Conservation (phyloP, 2,888 invertebrate genomes). For the Lamproptera curius region DNA sequence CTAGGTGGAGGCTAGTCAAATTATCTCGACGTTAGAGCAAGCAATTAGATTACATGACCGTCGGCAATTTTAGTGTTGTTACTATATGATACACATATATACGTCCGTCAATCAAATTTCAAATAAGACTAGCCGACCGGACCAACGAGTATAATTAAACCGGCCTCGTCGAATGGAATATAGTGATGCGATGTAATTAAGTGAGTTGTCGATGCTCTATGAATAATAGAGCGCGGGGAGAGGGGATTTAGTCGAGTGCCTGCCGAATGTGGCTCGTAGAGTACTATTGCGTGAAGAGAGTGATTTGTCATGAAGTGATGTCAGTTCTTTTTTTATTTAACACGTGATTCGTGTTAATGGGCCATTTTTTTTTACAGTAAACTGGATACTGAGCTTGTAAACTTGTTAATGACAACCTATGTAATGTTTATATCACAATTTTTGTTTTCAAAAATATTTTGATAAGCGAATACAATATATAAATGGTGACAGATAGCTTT, state of each 20-base stretch:
- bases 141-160: conserved; percentile 30
- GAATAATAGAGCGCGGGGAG: conserved; percentile 31
- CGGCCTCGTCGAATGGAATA: conserved; percentile 34
- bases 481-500: too few relatives aligned
- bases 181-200: conserved; percentile 31
- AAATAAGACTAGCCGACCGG: conserved; percentile 21
- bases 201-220: conserved; percentile 28
- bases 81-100: not conserved
- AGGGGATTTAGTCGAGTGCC: too few relatives aligned
- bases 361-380: too few relatives aligned
- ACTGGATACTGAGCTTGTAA: too few relatives aligned
- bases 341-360: too few relatives aligned
- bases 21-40: not conserved
- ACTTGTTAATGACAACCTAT: too few relatives aligned
- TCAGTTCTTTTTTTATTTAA: too few relatives aligned
- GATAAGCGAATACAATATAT: too few relatives aligned
- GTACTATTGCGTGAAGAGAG: conserved; percentile 32
- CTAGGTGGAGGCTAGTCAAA: not conserved
- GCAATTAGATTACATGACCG: conserved; percentile 1
- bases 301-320: conserved; percentile 38
- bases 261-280: too few relatives aligned
- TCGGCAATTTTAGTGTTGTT: not conserved
- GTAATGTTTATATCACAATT: too few relatives aligned
- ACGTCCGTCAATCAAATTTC: conserved; percentile 1
- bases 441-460: too few relatives aligned